Evolutionary conservation across 2,888 invertebrate species (phyloP).

Genomic region (Smittia aterrima): DNA sequence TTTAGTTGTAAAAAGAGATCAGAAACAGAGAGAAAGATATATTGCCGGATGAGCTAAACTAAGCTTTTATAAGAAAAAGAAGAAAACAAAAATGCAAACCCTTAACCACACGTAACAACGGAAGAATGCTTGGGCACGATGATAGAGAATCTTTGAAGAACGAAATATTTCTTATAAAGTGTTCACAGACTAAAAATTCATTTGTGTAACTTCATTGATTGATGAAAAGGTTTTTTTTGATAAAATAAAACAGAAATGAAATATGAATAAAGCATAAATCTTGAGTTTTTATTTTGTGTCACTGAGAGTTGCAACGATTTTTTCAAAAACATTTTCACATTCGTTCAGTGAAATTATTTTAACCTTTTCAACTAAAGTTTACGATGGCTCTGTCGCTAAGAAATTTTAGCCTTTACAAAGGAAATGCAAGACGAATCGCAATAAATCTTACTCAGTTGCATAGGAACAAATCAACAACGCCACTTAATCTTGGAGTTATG

Average conservation of each 20-base stretch:
- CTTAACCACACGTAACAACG: neutral
- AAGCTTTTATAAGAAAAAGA: conserved; percentile 1
- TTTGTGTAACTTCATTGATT: conserved; percentile 3
- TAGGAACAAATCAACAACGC: conserved; percentile 61
- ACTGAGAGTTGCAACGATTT: too few relatives aligned
- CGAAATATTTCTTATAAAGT: neutral
- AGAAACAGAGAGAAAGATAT: neutral
- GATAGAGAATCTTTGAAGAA: neutral
- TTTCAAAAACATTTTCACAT: too few relatives aligned
- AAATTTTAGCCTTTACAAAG: neutral
- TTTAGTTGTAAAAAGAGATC: neutral
- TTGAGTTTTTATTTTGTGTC: neutral
- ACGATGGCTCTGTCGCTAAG: neutral
- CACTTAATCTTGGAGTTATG: conserved; percentile 88
- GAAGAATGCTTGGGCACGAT: too few relatives aligned
- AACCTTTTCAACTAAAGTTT: neutral
- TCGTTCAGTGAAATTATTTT: neutral
- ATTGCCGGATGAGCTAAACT: conserved; percentile 6
- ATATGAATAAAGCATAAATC: neutral
- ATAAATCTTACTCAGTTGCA: conserved; percentile 3
- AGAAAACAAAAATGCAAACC: neutral
- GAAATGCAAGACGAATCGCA: neutral
- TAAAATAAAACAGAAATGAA: neutral
- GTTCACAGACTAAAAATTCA: neutral
- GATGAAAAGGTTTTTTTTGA: neutral